Conservation (phyloP, 1,140 invertebrate genomes). For the Calephelis nemesis region DNA sequence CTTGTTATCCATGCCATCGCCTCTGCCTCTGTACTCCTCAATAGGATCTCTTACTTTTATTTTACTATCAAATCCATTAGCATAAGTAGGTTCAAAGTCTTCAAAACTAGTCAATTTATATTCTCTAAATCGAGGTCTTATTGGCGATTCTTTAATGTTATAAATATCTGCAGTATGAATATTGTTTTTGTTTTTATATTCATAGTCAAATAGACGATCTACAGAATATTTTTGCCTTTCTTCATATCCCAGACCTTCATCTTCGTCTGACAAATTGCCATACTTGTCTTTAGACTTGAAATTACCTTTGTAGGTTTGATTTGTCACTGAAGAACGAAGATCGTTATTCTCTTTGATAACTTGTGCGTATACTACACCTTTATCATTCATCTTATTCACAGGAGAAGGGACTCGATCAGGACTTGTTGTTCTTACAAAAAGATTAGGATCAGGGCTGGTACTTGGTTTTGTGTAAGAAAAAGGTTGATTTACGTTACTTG, state of each 20-base stretch:
- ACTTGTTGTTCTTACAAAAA: conserved; percentile 71
- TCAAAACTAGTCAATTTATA: conserved; percentile 70
- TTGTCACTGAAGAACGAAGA: conserved; percentile 46
- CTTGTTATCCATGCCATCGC: conserved; percentile 83
- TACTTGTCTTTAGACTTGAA: conserved; percentile 64
- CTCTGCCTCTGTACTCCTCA: conserved; percentile 81
- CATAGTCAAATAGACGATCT: conserved; percentile 58
- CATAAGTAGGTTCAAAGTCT: conserved; percentile 73
- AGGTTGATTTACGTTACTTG: conserved; percentile 86
- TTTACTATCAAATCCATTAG: conserved; percentile 61
- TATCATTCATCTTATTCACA: conserved; percentile 68
- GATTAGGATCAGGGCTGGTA: conserved; percentile 74
- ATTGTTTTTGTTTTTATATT: conserved; percentile 58
- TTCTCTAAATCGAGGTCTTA: conserved; percentile 68
- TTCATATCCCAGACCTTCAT: conserved; percentile 87
- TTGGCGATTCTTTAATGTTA: conserved; percentile 69
- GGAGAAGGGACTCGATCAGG: conserved; percentile 67
- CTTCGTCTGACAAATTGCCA: conserved; percentile 84
- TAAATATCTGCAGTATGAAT: conserved; percentile 54
- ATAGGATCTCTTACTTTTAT: conserved; percentile 63
- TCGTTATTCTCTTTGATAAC: conserved; percentile 81
- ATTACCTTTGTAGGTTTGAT: conserved; percentile 80
- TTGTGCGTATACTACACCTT: conserved; percentile 86
- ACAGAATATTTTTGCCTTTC: conserved; percentile 65
- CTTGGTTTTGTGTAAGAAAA: conserved; percentile 86